Conservation (phyloP, 2,888 invertebrate species). For the Drosophila tanythrix region DNA sequence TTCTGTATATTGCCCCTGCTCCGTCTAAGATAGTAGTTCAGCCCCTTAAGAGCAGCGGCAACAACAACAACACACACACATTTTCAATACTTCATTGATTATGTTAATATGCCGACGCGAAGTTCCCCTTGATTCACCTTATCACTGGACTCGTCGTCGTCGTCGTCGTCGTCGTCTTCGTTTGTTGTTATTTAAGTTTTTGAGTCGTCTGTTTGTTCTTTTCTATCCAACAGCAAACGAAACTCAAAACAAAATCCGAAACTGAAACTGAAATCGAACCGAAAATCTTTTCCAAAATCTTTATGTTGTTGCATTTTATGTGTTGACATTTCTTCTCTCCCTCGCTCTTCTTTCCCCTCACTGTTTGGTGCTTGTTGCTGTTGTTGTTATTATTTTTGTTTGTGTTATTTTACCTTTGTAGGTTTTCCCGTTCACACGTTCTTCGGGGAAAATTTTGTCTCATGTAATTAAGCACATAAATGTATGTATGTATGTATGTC, state of each 20-base stretch:
- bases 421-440: conserved; percentile 62
- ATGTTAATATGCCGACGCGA: conserved; percentile 65
- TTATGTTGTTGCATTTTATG: conserved; percentile 50
- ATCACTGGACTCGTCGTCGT: conserved; percentile 36
- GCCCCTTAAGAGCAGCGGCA: conserved; percentile 33
- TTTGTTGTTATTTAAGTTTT: conserved; percentile 31
- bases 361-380: conserved; percentile 3
- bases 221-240: conserved; percentile 24
- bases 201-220: conserved; percentile 18
- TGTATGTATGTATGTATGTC: conserved; percentile 12
- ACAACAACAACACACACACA: conserved; percentile 1
- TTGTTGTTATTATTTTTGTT: conserved; percentile 22
- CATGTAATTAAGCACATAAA: conserved; percentile 26
- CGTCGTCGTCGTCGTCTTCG: background rate
- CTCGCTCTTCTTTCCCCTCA: conserved; percentile 1
- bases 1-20: conserved; percentile 23
- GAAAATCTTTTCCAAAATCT: conserved; percentile 53
- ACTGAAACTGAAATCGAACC: conserved; percentile 47
- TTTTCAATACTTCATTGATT: conserved; percentile 70
- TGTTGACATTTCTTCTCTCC: conserved; percentile 48
- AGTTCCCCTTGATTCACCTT: conserved; percentile 45
- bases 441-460: conserved; percentile 42
- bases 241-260: conserved; percentile 39
- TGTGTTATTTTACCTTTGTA: conserved; percentile 35
- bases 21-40: conserved; percentile 49